Percentiles rank a stretch among this genome's conserved stretches.
Evolutionary conservation across 1,140 invertebrate genomes (phyloP).

Genomic region (Pemphigus obesinymphae): DNA sequence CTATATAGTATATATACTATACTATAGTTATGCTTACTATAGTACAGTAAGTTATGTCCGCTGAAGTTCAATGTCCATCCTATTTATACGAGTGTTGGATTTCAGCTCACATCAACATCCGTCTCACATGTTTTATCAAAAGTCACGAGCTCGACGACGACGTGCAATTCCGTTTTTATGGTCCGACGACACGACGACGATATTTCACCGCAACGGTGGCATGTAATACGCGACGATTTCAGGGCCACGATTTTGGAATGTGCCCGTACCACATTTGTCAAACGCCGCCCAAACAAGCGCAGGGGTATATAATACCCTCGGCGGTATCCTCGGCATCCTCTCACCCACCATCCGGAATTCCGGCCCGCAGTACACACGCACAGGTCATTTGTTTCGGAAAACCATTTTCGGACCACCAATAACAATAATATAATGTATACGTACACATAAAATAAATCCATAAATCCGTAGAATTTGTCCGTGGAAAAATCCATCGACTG

Average conservation of each 20-base stretch:
- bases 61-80: too few relatives aligned
- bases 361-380: not conserved
- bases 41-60: too few relatives aligned
- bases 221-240: not conserved
- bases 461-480: too few relatives aligned
- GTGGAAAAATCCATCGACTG: too few relatives aligned
- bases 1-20: too few relatives aligned
- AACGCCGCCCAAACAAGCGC: not conserved
- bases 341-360: constrained; percentile 22
- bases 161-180: not conserved
- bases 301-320: not conserved
- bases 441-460: too few relatives aligned
- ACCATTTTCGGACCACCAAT: not conserved
- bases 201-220: constrained; percentile 33
- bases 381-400: constrained; percentile 27
- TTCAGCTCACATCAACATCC: too few relatives aligned
- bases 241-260: constrained; percentile 28
- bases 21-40: too few relatives aligned
- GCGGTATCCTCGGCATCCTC: too few relatives aligned
- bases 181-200: not conserved
- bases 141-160: too few relatives aligned
- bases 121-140: too few relatives aligned
- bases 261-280: constrained; percentile 26
- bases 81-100: too few relatives aligned
- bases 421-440: not conserved